phyloP scores from a whole-genome alignment of 2,113 vertebrate genomes.

The Periophthalmus modestus region DNA sequence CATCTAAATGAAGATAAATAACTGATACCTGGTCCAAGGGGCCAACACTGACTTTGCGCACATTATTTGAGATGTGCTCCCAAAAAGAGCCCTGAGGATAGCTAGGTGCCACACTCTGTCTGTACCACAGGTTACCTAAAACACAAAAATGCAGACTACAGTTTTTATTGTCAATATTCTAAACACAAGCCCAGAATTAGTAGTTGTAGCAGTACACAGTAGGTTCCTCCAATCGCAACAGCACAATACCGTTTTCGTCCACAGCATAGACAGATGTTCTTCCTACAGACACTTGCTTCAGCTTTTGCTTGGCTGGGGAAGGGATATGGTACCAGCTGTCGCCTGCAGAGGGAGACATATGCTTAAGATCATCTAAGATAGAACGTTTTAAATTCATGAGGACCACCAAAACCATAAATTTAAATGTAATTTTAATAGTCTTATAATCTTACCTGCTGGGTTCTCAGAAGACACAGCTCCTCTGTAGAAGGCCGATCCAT shows the following conservation, averaged over 20 bases:
- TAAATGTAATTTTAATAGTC: background rate
- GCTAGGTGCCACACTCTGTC: constrained; percentile 88
- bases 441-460: constrained; percentile 81
- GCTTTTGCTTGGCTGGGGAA: constrained; percentile 87
- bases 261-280: constrained; percentile 86
- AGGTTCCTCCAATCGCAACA: too few species aligned
- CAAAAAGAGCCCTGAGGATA: constrained; percentile 93
- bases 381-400: background rate
- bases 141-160: background rate
- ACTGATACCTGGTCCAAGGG: constrained; percentile 91
- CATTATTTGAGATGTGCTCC: constrained; percentile 95
- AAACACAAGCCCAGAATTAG: background rate
- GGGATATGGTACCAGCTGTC: constrained; percentile 97
- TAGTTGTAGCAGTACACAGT: background rate
- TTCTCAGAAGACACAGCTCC: constrained; percentile 87
- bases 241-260: constrained; percentile 92
- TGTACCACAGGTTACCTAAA: constrained; percentile 91
- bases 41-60: constrained; percentile 90
- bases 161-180: background rate
- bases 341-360: constrained; percentile 72
- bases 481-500: constrained; percentile 93
- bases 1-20: background rate
- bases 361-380: background rate
- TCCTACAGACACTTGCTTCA: constrained; percentile 93
- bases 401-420: background rate